Evolutionary conservation across 2,797 vertebrate genomes (phyloP).

Genomic region (Halcyon leucocephala): DNA sequence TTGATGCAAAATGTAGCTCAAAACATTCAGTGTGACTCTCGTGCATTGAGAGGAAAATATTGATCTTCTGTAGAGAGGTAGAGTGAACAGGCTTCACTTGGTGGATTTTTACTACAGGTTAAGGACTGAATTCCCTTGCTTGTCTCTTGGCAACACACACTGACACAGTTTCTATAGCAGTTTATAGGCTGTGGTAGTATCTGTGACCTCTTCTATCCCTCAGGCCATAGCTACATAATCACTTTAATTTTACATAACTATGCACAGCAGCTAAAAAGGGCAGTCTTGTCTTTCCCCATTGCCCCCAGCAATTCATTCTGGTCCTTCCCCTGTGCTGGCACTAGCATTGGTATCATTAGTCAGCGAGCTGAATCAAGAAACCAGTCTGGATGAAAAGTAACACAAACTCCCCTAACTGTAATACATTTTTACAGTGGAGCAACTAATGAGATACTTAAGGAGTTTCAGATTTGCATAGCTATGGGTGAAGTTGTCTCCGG

Average conservation of each 20-base stretch:
- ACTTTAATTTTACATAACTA: constrained; percentile 66
- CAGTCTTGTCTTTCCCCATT: background rate
- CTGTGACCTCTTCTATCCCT: constrained; percentile 59
- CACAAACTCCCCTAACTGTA: background rate
- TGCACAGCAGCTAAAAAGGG: constrained; percentile 45
- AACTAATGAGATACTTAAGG: background rate
- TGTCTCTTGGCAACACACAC: constrained; percentile 53
- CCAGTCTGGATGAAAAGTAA: background rate
- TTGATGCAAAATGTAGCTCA: background rate
- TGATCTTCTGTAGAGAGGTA: background rate
- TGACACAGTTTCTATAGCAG: constrained; percentile 42
- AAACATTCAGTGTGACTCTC: background rate
- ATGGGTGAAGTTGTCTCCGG: background rate
- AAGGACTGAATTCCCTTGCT: constrained; percentile 35
- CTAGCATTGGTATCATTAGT: background rate
- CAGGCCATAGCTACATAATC: constrained; percentile 60
- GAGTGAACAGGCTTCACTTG: background rate
- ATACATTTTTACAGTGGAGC: background rate
- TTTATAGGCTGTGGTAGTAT: constrained; percentile 42
- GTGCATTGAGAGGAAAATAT: background rate
- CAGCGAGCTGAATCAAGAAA: background rate
- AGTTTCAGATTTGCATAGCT: background rate
- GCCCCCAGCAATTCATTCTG: constrained; percentile 14
- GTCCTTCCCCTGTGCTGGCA: background rate
- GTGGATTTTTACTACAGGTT: constrained; percentile 32